Evolutionary conservation across 1,140 invertebrate genomes (phyloP).

Genomic region (Sarcophaga peregrina): DNA sequence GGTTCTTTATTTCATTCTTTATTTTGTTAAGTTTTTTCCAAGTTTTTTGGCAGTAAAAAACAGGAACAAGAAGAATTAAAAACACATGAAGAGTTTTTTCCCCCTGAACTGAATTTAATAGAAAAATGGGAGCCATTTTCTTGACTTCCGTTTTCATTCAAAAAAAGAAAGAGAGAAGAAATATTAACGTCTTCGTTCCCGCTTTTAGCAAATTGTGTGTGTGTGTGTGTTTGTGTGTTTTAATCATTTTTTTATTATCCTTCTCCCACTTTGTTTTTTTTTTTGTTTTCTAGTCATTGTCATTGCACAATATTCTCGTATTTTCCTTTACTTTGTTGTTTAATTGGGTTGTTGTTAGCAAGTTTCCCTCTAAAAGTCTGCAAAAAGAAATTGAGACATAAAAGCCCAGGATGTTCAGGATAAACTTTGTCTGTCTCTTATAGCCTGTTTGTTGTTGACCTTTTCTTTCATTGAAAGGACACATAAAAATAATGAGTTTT

Average conservation of each 20-base stretch:
- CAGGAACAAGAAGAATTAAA: too few species aligned
- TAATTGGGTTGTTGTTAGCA: too few species aligned
- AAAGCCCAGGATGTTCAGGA: too few species aligned
- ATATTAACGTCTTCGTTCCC: neutral
- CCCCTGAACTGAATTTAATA: neutral
- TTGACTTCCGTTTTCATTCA: neutral
- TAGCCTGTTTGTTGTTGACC: neutral
- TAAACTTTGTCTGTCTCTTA: too few species aligned
- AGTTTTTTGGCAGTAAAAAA: too few species aligned
- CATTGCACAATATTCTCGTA: too few species aligned
- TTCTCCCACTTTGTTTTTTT: neutral
- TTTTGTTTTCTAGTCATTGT: neutral
- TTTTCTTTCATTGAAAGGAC: neutral
- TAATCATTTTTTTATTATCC: slow-evolving; percentile 20
- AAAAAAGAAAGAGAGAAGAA: too few species aligned
- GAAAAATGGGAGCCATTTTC: slow-evolving; percentile 18
- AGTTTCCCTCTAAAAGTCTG: too few species aligned
- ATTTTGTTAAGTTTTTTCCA: too few species aligned
- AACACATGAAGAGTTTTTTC: neutral
- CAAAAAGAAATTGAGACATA: too few species aligned
- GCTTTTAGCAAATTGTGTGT: neutral
- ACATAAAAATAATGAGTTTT: too few species aligned
- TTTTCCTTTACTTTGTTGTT: neutral
- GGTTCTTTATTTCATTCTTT: neutral
- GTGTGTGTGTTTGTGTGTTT: neutral